phyloP scores from a whole-genome alignment of 1,140 invertebrate genomes.

The Ridgeia piscesae region DNA sequence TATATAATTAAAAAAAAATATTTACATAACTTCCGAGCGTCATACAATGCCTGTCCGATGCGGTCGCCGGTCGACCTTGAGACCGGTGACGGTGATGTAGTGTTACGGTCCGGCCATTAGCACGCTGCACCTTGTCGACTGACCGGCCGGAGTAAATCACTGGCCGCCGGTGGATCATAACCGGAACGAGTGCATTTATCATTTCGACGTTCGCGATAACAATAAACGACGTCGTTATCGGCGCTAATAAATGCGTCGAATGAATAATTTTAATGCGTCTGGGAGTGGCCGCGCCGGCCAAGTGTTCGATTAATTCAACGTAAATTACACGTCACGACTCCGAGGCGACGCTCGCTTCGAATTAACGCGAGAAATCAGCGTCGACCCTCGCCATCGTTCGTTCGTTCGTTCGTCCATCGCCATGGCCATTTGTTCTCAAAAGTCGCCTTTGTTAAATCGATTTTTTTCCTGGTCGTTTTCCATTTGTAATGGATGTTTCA shows the following conservation, averaged over 20 bases:
- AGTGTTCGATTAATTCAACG: not conserved
- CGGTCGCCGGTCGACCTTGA: too few relatives aligned
- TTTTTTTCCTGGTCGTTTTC: too few relatives aligned
- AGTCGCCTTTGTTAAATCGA: not conserved
- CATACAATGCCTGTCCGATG: not conserved
- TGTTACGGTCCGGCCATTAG: not conserved
- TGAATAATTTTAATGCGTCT: conserved; percentile 1
- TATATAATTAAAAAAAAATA: too few relatives aligned
- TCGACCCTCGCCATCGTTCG: not conserved
- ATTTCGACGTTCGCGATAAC: not conserved
- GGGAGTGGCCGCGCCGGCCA: not conserved
- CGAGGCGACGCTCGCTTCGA: not conserved
- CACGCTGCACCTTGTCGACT: not conserved
- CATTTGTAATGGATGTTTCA: too few relatives aligned
- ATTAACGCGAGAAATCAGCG: not conserved
- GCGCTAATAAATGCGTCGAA: not conserved
- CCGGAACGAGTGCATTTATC: not conserved
- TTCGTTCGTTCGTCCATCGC: not conserved
- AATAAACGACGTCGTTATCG: conserved; percentile 5
- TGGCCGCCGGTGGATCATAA: not conserved
- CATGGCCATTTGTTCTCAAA: not conserved
- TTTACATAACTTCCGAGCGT: too few relatives aligned
- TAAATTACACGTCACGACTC: not conserved
- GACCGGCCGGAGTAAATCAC: not conserved
- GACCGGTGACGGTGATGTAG: not conserved